Conservation (phyloP, 2,113 vertebrate species). For the Regulus satrapa region DNA sequence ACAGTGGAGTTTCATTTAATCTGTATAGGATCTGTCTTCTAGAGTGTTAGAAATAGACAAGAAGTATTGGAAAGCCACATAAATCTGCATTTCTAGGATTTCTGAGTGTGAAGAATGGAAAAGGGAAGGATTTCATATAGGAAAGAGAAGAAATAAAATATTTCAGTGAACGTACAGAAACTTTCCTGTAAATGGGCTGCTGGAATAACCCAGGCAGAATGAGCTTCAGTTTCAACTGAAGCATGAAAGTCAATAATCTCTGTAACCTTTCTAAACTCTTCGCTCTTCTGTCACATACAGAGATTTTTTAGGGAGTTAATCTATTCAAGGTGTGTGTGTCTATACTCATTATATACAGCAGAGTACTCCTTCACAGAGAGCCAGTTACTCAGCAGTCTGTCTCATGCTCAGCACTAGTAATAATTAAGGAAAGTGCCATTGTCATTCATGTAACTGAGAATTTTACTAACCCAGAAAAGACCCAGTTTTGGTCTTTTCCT, state of each 20-base stretch:
- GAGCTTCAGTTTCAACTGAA: not conserved
- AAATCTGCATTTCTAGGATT: not conserved
- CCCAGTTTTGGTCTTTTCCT: not conserved
- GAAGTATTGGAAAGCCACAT: not conserved
- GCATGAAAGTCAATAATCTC: not conserved
- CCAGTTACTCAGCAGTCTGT: not conserved
- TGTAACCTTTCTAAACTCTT: slow-evolving; percentile 1
- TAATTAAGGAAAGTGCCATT: not conserved
- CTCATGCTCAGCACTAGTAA: not conserved
- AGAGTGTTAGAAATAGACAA: not conserved
- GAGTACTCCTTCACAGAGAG: not conserved
- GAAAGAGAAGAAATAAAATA: not conserved
- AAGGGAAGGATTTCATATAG: not conserved
- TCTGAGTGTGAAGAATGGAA: not conserved
- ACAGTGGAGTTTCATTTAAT: too few species aligned
- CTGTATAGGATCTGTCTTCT: too few species aligned
- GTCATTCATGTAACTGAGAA: not conserved
- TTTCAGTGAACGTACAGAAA: not conserved
- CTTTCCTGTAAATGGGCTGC: not conserved
- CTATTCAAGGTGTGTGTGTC: not conserved
- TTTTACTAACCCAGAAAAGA: not conserved
- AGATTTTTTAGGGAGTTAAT: not conserved
- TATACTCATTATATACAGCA: not conserved
- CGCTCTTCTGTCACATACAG: not conserved
- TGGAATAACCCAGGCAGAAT: not conserved